phyloP scores from a whole-genome alignment of 2,113 vertebrate genomes.

The Gallinago jamesoni region DNA sequence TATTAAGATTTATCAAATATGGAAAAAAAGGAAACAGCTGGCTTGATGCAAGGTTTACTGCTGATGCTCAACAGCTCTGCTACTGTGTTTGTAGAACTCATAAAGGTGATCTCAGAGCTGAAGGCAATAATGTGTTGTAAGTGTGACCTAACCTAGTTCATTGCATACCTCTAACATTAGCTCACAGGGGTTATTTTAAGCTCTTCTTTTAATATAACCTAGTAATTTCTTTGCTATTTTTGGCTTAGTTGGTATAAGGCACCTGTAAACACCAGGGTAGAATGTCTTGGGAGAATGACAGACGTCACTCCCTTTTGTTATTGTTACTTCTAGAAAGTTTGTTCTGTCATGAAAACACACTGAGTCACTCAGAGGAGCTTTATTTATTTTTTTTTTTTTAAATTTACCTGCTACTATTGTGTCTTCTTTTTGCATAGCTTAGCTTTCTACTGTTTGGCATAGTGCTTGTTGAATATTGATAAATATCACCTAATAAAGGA shows the following conservation, averaged over 20 bases:
- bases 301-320: neutral
- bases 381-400: neutral
- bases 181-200: constrained; percentile 40
- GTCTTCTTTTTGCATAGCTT: neutral
- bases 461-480: neutral
- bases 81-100: neutral
- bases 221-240: constrained; percentile 60
- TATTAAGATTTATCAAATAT: neutral
- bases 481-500: neutral
- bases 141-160: neutral
- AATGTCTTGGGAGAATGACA: neutral
- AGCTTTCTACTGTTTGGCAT: neutral
- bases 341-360: neutral
- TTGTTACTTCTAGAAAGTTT: constrained; percentile 14
- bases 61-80: neutral
- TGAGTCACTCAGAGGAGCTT: neutral
- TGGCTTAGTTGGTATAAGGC: neutral
- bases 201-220: constrained; percentile 54
- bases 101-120: neutral
- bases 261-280: constrained; percentile 32
- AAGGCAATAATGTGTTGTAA: neutral
- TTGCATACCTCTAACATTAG: constrained; percentile 29
- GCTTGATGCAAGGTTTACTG: neutral
- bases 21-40: neutral
- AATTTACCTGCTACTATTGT: neutral